Evolutionary conservation across 2,888 invertebrate species (phyloP), one percentile per base, ranked within the genome.

Genomic region (Trichogramma dendrolimi): DNA sequence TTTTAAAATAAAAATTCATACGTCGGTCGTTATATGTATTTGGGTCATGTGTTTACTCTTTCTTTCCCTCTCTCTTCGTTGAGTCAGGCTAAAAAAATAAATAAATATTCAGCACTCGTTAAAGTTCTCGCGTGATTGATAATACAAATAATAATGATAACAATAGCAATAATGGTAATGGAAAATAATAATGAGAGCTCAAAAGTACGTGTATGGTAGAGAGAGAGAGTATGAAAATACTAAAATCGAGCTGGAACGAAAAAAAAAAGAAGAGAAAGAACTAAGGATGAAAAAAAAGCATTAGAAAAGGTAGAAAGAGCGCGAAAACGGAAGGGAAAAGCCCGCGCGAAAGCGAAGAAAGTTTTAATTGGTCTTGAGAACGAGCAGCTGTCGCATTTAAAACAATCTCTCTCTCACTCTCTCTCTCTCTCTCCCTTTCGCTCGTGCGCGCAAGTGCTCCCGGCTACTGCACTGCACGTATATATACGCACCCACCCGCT

Each of bases 331-430:
- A 62, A 44, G 52, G 55, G 46, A 58, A 41, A 51, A 58, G 51
- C 53, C 50, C 57, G 61, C 54, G 50, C 50, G 64, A 63, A 57
- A 65, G 65, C 65, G 62, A 65, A 61, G 63, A 72, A 73, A 74
- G 71, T 75, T 74, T 74, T 75, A 75, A 75, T 74, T 74, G 72
- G 73, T 73, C 73, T 73, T 73, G 72, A 74, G 72, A 73, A 74
- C 68, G 71, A 71, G 72, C 70, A 67, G 68, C 69, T 70, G 71
- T 71, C 72, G 71, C 73, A 72, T 74, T 74, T 73, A 73, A 74
- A 74, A 73, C 72, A 72, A 73, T 74, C 72, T 68, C 58, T 69
- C 27, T 27, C 27, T 27, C 27, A 3, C 27, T 27, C 27, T 27
- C 27, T 27, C 27, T 27, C 14, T 14, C 27, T 27, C 27, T 27